Base-by-base conservation (phyloP, 2,797 vertebrate genomes). In the Menidia menidia region DNA sequence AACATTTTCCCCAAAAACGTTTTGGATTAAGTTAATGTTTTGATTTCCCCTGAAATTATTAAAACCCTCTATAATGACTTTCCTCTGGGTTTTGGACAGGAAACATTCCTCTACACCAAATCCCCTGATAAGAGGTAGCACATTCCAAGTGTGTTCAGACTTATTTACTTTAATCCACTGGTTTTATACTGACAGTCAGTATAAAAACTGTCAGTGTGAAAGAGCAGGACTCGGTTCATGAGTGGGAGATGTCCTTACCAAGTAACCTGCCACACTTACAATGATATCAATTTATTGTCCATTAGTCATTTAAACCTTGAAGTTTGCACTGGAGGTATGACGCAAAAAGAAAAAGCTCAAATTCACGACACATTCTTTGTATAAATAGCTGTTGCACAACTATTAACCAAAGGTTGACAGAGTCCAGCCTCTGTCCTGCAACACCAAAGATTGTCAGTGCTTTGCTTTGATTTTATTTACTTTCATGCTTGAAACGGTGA, bases 1-100 rank as follows among this genome's bases (percentile, higher is more conserved):
- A 73, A 77, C 71, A 59, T 25, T 19, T 65, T 68, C 12, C 48
- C 71, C 53, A n/a, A 47, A 31, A 73, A 78, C 55, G 61, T 53
- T 78, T 77, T 71, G 42, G 59, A 66, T 73, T 16, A 57, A 73
- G 41, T 43, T 53, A 53, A 72, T 82, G 65, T 87, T 81, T 87
- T 80, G 14, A 58, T 69, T 82, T 84, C 53, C 73, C 60, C 79
- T 70, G 50, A 78, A 80, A 82, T 83, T 64, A 83, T 81, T 80
- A 78, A 81, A 84, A 69, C 55, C 62, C 54, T 69, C 64, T 80
- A 55, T 75, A 77, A 77, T 64, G 55, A 80, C 80, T 79, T 83
- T 69, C 80, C 64, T 55, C 41, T 7, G 55, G 79, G 45, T 75
- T 70, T 66, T 64, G 67, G 62, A 80, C 60, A 78, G 81, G 82